Conservation (phyloP, 1,140 invertebrate genomes). For the Ephestia elutella region DNA sequence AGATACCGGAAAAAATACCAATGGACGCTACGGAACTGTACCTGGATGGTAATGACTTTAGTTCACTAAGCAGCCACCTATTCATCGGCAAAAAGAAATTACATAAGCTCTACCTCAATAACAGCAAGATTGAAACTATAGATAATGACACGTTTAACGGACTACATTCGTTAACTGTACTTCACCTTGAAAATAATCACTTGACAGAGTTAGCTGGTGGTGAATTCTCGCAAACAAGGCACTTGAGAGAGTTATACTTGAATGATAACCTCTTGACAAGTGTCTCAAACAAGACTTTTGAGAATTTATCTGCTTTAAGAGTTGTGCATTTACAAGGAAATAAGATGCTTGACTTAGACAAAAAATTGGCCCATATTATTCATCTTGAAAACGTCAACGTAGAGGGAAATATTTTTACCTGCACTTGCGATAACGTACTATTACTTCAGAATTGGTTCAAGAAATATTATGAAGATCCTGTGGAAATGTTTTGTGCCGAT, state of each 20-base stretch:
- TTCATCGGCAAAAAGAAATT: constrained; percentile 92
- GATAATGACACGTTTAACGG: constrained; percentile 90
- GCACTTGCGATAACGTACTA: constrained; percentile 78
- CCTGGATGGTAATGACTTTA: constrained; percentile 89
- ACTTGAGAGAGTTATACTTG: constrained; percentile 86
- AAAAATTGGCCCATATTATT: constrained; percentile 78
- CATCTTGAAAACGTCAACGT: constrained; percentile 81
- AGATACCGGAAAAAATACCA: constrained; percentile 85
- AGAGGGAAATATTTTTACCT: constrained; percentile 81
- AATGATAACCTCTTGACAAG: constrained; percentile 84
- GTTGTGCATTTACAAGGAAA: constrained; percentile 86
- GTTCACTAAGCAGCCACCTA: constrained; percentile 84
- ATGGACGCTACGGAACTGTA: constrained; percentile 94
- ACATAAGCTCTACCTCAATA: constrained; percentile 86
- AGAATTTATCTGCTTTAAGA: constrained; percentile 81
- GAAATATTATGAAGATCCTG: constrained; percentile 79
- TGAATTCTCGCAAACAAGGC: constrained; percentile 84
- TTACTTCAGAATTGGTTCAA: constrained; percentile 81
- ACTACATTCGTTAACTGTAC: constrained; percentile 81
- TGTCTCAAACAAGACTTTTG: constrained; percentile 85
- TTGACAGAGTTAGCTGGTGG: constrained; percentile 82
- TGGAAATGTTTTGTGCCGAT: constrained; percentile 77
- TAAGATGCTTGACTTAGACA: constrained; percentile 82
- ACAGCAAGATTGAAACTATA: constrained; percentile 84
- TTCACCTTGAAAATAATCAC: constrained; percentile 88